Base-by-base conservation (phyloP, 2,113 vertebrate species). In the Dissostichus mawsoni region DNA sequence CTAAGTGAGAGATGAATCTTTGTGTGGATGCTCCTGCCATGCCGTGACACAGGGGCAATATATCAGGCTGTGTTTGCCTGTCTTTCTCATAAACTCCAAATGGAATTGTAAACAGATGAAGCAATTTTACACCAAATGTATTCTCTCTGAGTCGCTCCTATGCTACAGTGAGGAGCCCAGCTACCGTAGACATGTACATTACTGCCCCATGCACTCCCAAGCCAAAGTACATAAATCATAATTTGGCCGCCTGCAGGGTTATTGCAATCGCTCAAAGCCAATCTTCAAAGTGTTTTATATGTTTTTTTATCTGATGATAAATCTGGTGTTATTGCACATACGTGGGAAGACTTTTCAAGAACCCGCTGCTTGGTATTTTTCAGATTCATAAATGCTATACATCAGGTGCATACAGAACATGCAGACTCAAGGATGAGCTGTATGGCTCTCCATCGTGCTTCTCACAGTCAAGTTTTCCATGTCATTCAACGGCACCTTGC, bases 1-100 rank as follows among this genome's bases (percentile, higher is more conserved):
- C 94, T 94, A 95, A 94, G 93, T 93, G 93, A 95, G 94, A 95
- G 93, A 95, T 95, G 94, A 93, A 92, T 94, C 93, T 94, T 91
- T 94, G 92, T 93, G 91, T 92, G 93, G 92, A 94, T 93, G 93
- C 91, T 90, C 90, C 91, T 92, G 94, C 94, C 92, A 92, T 56
- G 90, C 90, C 87, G 71, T 93, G 92, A 94, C 95, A 94, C 77
- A 9, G 79, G 91, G 89, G 87, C 92, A 88, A 94, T 95, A 93
- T 72, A 94, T 95, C 94, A 94, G 89, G 36, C 89, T 89, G 90
- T 88, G 90, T 92, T 93, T 94, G 91, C 90, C 92, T 93, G 92
- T 93, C 94, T 93, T 90, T 89, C 89, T 94, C 92, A 93, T 92
- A 90, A 94, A 93, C 92, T 92, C 86, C 89, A 87, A 91, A 93